Evolutionary conservation across 2,797 vertebrate genomes (phyloP).

Genomic region (Pseudotriccus pelzelni): DNA sequence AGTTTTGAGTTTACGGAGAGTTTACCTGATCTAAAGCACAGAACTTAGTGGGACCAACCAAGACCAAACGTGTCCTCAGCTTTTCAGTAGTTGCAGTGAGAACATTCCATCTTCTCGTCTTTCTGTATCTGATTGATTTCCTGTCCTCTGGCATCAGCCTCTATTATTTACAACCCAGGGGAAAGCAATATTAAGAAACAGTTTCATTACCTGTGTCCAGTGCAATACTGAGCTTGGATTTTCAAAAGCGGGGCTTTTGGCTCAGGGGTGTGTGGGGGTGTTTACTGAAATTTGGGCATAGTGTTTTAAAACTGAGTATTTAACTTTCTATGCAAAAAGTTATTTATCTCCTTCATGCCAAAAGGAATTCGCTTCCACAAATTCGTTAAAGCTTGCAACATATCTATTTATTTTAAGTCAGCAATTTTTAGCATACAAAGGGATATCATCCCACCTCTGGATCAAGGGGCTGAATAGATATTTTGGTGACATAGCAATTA

Average conservation of each 20-base stretch:
- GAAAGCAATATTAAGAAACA: background rate
- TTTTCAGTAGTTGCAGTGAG: background rate
- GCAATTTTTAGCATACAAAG: background rate
- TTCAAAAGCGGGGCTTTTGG: background rate
- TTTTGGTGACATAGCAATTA: background rate
- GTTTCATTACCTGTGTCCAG: background rate
- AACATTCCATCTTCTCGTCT: background rate
- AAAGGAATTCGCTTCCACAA: background rate
- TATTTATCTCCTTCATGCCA: background rate
- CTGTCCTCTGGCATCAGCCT: background rate
- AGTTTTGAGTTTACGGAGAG: background rate
- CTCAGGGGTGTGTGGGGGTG: rapidly evolving
- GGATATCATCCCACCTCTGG: background rate
- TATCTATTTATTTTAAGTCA: background rate
- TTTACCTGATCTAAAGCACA: background rate
- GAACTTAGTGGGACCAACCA: background rate
- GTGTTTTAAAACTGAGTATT: background rate
- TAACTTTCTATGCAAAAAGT: background rate
- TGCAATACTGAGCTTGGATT: background rate
- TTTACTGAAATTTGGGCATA: background rate
- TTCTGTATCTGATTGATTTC: background rate
- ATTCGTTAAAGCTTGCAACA: background rate
- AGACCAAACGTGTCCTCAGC: background rate
- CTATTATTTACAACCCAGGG: background rate
- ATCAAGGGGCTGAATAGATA: background rate